Base-by-base conservation (phyloP, 1,140 invertebrate genomes). In the Lepidurus packardi region DNA sequence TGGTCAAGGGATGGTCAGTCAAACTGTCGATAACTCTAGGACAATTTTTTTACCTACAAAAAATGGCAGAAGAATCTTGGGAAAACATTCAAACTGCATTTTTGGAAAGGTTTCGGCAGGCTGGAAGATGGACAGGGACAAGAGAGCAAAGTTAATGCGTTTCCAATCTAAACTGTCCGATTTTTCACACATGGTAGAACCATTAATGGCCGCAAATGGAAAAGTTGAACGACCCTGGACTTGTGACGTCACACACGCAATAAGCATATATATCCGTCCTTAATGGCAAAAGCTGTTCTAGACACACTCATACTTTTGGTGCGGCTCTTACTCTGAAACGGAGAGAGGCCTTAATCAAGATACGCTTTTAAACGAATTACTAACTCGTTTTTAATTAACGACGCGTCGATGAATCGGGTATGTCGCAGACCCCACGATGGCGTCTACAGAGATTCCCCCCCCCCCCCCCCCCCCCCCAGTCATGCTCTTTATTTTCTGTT, bases 101-200 rank as follows among this genome's bases (percentile, higher is more conserved):
- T 34, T 34, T 34, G 34, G 34, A 34, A 34, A 34, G 34, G 0
- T 34, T 34, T 34, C 34, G 34, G 34, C 34, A 2, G 34, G 34
- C 34, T 34, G 34, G 34, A 34, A 34, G 34, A 34, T 4, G 34
- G 34, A 34, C 34, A 34, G 34, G 34, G 34, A 34, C 34, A 34
- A 34, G 34, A 34, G 34, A 34, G 34, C 21, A 65, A 47, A 65
- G 53, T 65, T 65, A 65, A 65, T 65, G 53, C 21, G 21, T 65
- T 65, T 65, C 53, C 53, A 65, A 65, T 65, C 53, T 65, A 65
- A 65, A 65, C 53, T 65, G 53, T 65, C 53, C 53, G 21, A 65
- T 65, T 65, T 65, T 65, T 21, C 53, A 65, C 53, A 65, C 53
- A 65, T 65, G 53, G 53, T 65, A 65, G 53, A 65, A 21, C 53